Conservation (phyloP, 35 echinoderm and acorn worm species). For the Stichopus chloronotus region DNA sequence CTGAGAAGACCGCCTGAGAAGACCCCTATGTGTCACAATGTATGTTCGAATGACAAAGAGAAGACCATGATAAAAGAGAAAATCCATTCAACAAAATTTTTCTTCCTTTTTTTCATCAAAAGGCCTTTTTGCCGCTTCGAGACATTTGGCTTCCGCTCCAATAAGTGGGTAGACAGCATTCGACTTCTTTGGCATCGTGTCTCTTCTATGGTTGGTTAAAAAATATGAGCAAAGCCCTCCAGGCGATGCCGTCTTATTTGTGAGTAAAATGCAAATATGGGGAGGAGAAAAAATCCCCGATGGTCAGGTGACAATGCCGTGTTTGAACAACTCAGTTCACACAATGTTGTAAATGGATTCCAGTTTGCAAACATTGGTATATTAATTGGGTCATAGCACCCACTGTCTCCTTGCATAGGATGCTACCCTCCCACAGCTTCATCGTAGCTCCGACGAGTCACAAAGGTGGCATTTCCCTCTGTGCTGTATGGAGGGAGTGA, state of each 20-base stretch:
- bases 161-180: neutral
- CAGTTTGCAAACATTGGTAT: too few relatives aligned
- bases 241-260: neutral
- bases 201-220: neutral
- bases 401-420: too few relatives aligned
- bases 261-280: neutral
- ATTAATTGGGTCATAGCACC: too few relatives aligned
- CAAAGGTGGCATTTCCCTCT: too few relatives aligned
- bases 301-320: neutral
- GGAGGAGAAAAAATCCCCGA: neutral
- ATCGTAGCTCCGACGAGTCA: too few relatives aligned
- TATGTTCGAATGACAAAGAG: neutral
- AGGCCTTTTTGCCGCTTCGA: neutral
- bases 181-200: neutral
- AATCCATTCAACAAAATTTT: neutral
- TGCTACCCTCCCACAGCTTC: too few relatives aligned
- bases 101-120: neutral
- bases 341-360: neutral
- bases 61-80: neutral
- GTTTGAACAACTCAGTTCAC: neutral
- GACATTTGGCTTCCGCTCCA: constrained; percentile 8
- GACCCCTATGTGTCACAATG: neutral
- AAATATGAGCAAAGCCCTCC: neutral
- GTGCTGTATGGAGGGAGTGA: too few relatives aligned
- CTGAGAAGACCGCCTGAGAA: neutral